Evolutionary conservation across 2,797 vertebrate genomes (phyloP).

Genomic region (Chelonia mydas): DNA sequence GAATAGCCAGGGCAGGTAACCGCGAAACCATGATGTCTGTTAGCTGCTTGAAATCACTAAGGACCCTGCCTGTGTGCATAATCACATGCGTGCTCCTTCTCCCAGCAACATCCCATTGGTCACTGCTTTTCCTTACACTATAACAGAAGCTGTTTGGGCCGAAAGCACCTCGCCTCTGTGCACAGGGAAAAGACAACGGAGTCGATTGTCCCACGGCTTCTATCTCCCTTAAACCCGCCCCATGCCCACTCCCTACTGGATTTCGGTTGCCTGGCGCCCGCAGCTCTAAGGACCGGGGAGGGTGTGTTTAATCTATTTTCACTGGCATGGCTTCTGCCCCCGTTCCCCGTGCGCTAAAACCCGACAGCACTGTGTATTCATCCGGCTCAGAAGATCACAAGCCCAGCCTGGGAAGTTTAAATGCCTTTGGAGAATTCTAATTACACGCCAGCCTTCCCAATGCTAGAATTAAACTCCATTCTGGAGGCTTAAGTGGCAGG

Average conservation of each 20-base stretch:
- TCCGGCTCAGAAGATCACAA: constrained; percentile 19
- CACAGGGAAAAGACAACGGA: neutral
- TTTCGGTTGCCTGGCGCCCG: neutral
- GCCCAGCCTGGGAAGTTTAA: neutral
- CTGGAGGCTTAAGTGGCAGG: constrained; percentile 31
- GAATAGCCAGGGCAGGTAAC: no score
- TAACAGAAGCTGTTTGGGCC: neutral
- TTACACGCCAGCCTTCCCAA: constrained; percentile 6
- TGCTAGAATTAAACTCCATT: constrained; percentile 24
- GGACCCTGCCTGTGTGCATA: neutral
- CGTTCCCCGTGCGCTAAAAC: neutral
- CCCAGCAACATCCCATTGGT: neutral
- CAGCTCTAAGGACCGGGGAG: neutral
- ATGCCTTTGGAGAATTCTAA: constrained; percentile 17
- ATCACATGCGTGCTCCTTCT: no score
- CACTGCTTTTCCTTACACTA: no score
- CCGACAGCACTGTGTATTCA: neutral
- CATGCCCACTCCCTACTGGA: neutral
- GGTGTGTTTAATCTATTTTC: neutral
- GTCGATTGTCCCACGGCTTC: neutral
- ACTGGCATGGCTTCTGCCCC: neutral
- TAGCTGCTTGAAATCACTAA: neutral
- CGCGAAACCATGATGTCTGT: no score
- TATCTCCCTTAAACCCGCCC: neutral
- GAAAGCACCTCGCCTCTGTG: no score